These are phyloP conservation scores for Temnothorax curvispinosus DNA, from an alignment of 1,140 invertebrate genomes.

Conservation along the genomic window DNA sequence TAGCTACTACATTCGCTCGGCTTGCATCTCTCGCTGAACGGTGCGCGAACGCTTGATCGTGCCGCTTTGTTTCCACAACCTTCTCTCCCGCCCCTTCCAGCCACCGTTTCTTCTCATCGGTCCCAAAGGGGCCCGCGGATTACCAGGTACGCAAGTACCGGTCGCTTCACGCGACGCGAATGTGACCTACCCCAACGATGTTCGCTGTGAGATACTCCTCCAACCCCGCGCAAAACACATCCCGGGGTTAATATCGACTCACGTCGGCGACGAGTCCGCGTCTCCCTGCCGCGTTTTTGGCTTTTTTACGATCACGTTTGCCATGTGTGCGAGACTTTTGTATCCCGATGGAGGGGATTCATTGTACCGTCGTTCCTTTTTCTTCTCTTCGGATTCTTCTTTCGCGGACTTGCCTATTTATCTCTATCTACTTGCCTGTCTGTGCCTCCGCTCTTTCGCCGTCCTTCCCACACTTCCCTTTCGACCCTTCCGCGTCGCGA, in stretches of 20 bases:
- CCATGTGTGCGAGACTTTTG: neutral
- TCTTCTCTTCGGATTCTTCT: slow-evolving; percentile 10
- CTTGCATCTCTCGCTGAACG: slow-evolving; percentile 65
- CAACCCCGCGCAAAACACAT: neutral
- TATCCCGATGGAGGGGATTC: neutral
- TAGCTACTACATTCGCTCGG: slow-evolving; percentile 68
- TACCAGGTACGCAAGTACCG: neutral
- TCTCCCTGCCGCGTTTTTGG: neutral
- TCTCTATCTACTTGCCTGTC: slow-evolving; percentile 23
- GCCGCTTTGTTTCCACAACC: slow-evolving; percentile 62
- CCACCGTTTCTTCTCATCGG: neutral
- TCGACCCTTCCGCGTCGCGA: slow-evolving; percentile 26
- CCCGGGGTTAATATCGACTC: neutral
- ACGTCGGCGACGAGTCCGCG: neutral
- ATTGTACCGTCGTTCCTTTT: slow-evolving; percentile 10
- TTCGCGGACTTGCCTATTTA: slow-evolving; percentile 3
- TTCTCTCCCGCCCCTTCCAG: slow-evolving; percentile 43
- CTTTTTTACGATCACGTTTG: slow-evolving; percentile 42
- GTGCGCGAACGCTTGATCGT: slow-evolving; percentile 60
- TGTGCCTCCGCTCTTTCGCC: slow-evolving; percentile 41
- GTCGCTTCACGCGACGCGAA: neutral
- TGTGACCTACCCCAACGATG: neutral
- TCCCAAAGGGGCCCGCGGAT: neutral
- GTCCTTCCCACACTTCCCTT: slow-evolving; percentile 14
- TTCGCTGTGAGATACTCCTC: neutral